Evolutionary conservation across 2,888 invertebrate genomes (phyloP).

Genomic region (Sesia bembeciformis): DNA sequence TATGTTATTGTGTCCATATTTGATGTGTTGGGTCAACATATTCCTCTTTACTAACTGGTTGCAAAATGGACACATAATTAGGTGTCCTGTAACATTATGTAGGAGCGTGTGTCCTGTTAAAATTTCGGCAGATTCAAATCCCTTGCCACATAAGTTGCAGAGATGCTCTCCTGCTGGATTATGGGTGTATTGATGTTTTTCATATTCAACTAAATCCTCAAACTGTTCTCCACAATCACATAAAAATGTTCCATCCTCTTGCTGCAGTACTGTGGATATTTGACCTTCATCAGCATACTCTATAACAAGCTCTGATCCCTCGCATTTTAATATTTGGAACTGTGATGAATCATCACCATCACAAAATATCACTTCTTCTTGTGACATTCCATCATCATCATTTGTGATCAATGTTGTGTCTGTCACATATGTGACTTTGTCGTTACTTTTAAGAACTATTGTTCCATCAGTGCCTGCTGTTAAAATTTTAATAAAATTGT

Average conservation of each 20-base stretch:
- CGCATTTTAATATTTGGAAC: conserved; percentile 59
- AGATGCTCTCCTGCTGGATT: conserved; percentile 50
- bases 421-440: conserved; percentile 44
- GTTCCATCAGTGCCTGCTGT: conserved; percentile 42
- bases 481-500: conserved; percentile 54
- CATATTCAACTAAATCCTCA: conserved; percentile 50
- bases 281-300: conserved; percentile 61
- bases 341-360: conserved; percentile 60
- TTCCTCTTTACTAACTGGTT: conserved; percentile 49
- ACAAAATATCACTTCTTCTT: conserved; percentile 53
- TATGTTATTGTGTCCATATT: conserved; percentile 56
- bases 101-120: conserved; percentile 60
- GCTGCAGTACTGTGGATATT: conserved; percentile 52
- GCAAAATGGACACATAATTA: conserved; percentile 59
- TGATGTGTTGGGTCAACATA: conserved; percentile 60
- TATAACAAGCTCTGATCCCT: conserved; percentile 59
- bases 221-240: conserved; percentile 65
- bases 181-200: conserved; percentile 56
- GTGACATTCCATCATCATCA: conserved; percentile 34
- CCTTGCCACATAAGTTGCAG: conserved; percentile 61
- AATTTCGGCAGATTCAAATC: conserved; percentile 61
- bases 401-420: conserved; percentile 35
- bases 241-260: conserved; percentile 54
- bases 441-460: conserved; percentile 43
- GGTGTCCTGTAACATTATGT: conserved; percentile 40